These are phyloP conservation scores for Diloba caeruleocephala DNA, from an alignment of 2,888 invertebrate species.

Conservation along the genomic window DNA sequence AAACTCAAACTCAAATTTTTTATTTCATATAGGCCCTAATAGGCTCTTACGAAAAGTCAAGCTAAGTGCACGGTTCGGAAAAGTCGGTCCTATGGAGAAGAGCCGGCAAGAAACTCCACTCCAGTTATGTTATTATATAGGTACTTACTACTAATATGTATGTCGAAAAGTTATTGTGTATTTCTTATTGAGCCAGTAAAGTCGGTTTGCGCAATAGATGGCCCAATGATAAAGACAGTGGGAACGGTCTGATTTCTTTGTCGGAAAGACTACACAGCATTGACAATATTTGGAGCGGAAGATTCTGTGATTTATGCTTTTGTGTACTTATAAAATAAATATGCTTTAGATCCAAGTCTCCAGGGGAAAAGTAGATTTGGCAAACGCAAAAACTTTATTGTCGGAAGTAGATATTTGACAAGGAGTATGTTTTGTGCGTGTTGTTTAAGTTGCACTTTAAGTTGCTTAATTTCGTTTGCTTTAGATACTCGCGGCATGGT, in stretches of 20 bases:
- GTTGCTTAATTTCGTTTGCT: no score
- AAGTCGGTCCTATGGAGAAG: no score
- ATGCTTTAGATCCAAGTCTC: slow-evolving; percentile 34
- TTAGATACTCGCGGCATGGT: no score
- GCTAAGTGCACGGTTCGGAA: no score
- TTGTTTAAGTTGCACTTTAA: no score
- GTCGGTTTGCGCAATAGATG: slow-evolving; percentile 59
- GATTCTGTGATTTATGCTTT: slow-evolving; percentile 59
- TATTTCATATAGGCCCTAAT: no score
- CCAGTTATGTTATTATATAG: no score
- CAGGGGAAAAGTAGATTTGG: slow-evolving; percentile 18
- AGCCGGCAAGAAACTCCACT: no score
- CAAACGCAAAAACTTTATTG: slow-evolving; percentile 24
- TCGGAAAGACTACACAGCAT: slow-evolving; percentile 51
- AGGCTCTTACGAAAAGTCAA: no score
- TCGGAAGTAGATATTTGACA: slow-evolving; percentile 26
- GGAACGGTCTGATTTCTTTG: slow-evolving; percentile 58
- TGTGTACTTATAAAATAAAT: slow-evolving; percentile 53
- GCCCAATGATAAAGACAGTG: slow-evolving; percentile 57
- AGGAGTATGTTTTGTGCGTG: slow-evolving; percentile 9
- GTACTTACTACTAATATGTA: no score
- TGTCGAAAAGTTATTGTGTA: slow-evolving; percentile 54
- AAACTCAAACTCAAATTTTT: no score
- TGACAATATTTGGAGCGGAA: slow-evolving; percentile 58
- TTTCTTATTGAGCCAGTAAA: slow-evolving; percentile 59